Percentiles rank a stretch among this genome's conserved stretches.
These are phyloP conservation scores for Chionis minor DNA, from an alignment of 2,113 vertebrate species.

Conservation along the genomic window DNA sequence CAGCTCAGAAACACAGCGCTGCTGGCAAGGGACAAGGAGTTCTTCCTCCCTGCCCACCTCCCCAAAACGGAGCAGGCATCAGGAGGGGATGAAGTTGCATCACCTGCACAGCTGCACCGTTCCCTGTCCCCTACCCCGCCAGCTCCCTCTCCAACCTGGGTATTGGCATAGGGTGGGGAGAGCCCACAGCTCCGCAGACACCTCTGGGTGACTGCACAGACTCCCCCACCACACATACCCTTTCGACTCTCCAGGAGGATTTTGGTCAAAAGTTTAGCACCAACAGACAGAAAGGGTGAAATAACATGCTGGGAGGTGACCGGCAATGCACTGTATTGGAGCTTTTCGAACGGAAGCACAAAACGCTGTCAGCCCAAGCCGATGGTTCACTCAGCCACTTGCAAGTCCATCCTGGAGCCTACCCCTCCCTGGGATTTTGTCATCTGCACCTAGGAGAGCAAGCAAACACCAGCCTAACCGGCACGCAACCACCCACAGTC, in stretches of 20 bases:
- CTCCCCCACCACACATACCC: neutral
- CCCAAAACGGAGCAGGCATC: neutral
- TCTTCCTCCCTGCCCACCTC: neutral
- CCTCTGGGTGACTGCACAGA: neutral
- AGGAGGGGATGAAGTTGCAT: neutral
- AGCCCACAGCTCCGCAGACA: neutral
- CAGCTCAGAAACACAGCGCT: neutral
- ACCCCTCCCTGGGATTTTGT: neutral
- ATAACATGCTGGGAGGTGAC: neutral
- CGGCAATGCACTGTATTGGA: neutral
- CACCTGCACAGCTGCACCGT: neutral
- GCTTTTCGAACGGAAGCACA: neutral
- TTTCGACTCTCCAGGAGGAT: neutral
- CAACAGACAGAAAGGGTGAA: neutral
- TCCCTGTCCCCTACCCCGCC: neutral
- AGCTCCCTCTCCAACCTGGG: neutral
- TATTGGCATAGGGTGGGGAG: neutral
- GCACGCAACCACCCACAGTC: neutral
- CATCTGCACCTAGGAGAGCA: neutral
- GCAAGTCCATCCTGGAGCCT: neutral
- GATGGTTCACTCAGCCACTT: neutral
- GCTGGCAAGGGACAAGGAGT: neutral
- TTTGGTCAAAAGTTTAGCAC: slow-evolving; percentile 28
- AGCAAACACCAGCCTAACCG: neutral
- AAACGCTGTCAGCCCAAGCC: neutral